Base-by-base conservation (phyloP, 2,113 vertebrate genomes). In the Gavia stellata region DNA sequence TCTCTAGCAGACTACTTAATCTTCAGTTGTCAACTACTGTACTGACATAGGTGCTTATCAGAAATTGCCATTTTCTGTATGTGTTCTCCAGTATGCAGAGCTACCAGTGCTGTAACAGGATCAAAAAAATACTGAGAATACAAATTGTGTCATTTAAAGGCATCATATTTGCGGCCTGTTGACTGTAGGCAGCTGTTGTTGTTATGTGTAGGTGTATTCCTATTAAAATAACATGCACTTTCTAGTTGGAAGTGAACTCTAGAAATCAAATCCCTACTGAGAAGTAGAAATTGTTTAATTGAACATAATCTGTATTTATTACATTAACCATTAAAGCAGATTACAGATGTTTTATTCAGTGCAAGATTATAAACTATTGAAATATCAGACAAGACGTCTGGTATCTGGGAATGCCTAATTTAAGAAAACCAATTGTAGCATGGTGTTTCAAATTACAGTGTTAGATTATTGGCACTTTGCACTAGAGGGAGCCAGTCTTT, bases 401-500 rank as follows among this genome's bases (percentile, higher is more conserved):
- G 19, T 53, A 18, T 25, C 25, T 40, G 31, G 44, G 47, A 61
- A 52, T 40, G 56, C 1, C 8, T 40, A 9, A 74, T 79, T 34
- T 65, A 49, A 74, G 56, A 23, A 25, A 81, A 42, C 12, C 31
- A 7, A 7, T 25, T 61, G 50, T 71, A 91, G 17, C 24, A 9
- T 21, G 36, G 10, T n/a, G 25, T 23, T 79, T 62, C 5, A 6
- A 18, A 18, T n/a, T 5, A 4, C 33, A 17, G 8, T 10, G 9
- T 53, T 61, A 24, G 61, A 42, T 77, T 50, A 63, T 34, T 74
- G 88, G 25, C n/a, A 55, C 2, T 78, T 66, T 62, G 66, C 78
- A 52, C 85, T 93, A 92, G 94, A 93, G 66, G 70, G 79, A 95
- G 79, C 47, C 70, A 72, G 70, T 28, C 79, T 72, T 79, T 55